Evolutionary conservation across 2,797 vertebrate genomes (phyloP), one percentile per base, ranked within the genome.

Genomic region (Sparidentex hasta): DNA sequence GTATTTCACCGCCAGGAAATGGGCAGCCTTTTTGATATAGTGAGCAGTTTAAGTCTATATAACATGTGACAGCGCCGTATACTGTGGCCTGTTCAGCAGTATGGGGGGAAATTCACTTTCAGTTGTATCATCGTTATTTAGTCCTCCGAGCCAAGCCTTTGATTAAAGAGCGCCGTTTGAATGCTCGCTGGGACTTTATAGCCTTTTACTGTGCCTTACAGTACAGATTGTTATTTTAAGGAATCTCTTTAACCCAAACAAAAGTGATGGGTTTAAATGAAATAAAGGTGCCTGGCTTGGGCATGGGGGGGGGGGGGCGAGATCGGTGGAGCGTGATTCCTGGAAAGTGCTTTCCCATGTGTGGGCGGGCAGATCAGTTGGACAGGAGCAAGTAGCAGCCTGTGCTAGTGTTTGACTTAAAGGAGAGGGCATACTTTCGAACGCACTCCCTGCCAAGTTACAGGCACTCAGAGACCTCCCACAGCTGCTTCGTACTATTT

Each of bases 291-390:
- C 65, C 65, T 72, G 58, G 75, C 69, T 8, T 50, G 78, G 86
- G 84, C 70, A 83, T 2, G 78, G 88, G 88, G 25, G 29, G 29
- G 29, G n/a, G n/a, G n/a, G n/a, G n/a, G n/a, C n/a, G n/a, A 82
- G 88, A 86, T 62, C 47, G 81, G 74, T 83, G 71, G 78, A 90
- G 89, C 83, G 1, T 85, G 83, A 90, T 94, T 94, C 91, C 93
- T 91, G 91, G 75, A 92, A 84, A 92, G 90, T 83, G 79, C 83
- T 87, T 92, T 92, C 88, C 92, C 92, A 91, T 84, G 90, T 92
- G 92, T 79, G 88, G 92, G 93, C 67, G 81, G 89, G 86, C 68
- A 66, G 78, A 92, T 91, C 86, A 78, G 82, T 82, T 81, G 86
- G 75, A 88, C 82, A 56, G 79, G 72, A 92, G 92, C 92, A 90